Evolutionary conservation across 2,797 vertebrate genomes (phyloP), one percentile per base, ranked within the genome.

Genomic region (Holocentrus rufus): DNA sequence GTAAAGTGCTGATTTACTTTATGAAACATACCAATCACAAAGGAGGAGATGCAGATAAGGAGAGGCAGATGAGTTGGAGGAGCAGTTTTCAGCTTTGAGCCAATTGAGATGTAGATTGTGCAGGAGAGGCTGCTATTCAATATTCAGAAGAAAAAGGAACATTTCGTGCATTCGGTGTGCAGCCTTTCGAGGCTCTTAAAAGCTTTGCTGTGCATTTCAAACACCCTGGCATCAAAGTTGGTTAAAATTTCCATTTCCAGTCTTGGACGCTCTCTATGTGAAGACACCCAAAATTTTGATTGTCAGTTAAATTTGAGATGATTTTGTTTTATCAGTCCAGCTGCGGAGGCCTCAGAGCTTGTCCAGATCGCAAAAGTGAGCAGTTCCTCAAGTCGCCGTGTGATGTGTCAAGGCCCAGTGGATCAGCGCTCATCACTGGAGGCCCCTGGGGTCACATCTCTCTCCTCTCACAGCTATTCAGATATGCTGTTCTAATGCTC

Each of bases 401-500:
- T 69, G 52, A 69, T 60, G 64, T 47, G 54, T 75, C 54, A 50
- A 55, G 55, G 54, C 55, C 59, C 46, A 42, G 67, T 65, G 73
- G 79, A 76, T 67, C 74, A 18, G 65, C 7, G 52, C 36, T 77
- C 64, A 74, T 72, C 76, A 53, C 71, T 0, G 2, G 22, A 53
- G 47, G 69, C 46, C 69, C 47, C 63, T 1, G 1, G 72, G 65
- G 73, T 82, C 72, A 72, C 68, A 63, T 65, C 82, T 74, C 74
- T 39, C 49, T 72, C 63, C 30, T 60, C 75, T 72, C 55, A 34
- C 46, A 31, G 13, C 50, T 30, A 7, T 71, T 70, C 9, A 30
- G 65, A 70, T 73, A 65, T 0, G 3, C 31, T 57, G 69, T 82
- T 77, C 46, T 53, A 23, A 67, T 36, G 57, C 76, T 77, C 67